Conservation (phyloP, 2,113 vertebrate genomes). For the Psophia crepitans region DNA sequence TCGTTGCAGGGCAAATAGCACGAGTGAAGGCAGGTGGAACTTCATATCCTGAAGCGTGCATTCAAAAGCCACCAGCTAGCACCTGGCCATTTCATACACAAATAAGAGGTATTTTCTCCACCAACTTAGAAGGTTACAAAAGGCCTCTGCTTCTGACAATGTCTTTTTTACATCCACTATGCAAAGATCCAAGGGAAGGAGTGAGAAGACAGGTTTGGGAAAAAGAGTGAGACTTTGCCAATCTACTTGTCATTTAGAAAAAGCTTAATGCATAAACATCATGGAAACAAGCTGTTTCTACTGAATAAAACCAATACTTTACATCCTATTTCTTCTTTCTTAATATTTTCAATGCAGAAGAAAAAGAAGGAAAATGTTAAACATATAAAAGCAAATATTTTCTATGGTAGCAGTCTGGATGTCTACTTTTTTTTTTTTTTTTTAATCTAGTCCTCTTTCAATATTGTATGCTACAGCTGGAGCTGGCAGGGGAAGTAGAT, state of each 20-base stretch:
- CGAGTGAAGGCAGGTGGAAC: background rate
- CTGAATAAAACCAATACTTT: slow-evolving; percentile 9
- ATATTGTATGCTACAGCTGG: background rate
- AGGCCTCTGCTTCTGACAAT: background rate
- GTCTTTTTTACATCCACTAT: slow-evolving; percentile 39
- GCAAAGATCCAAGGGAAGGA: slow-evolving; percentile 18
- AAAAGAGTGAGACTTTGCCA: slow-evolving; percentile 49
- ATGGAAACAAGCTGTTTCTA: slow-evolving; percentile 65
- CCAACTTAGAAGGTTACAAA: background rate
- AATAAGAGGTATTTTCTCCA: rapidly evolving
- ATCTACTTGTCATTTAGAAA: slow-evolving; percentile 72
- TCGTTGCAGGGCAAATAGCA: background rate
- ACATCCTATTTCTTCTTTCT: slow-evolving; percentile 28
- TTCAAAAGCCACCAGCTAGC: background rate
- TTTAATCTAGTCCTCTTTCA: background rate
- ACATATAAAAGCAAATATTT: slow-evolving; percentile 58
- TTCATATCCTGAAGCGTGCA: background rate
- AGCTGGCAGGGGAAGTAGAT: background rate
- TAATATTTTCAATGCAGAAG: slow-evolving; percentile 53
- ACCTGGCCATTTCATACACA: background rate
- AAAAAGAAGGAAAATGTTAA: slow-evolving; percentile 62
- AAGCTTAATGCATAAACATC: slow-evolving; percentile 70
- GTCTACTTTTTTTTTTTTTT: background rate
- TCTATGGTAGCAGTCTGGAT: background rate
- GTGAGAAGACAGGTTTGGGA: background rate